Evolutionary conservation across 2,888 invertebrate species (phyloP).

Genomic region (Linnaemya tessellans): DNA sequence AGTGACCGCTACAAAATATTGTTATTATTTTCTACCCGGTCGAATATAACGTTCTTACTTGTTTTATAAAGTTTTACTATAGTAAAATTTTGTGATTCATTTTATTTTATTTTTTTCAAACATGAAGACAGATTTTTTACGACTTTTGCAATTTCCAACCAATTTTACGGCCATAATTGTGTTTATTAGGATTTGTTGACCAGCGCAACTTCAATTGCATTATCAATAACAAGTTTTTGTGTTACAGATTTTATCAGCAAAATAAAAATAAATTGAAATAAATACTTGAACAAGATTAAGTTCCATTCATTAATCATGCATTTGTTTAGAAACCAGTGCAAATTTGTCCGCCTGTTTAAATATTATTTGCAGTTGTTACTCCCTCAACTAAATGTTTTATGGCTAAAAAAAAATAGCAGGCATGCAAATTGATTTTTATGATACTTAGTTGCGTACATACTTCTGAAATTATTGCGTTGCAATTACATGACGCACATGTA

Average conservation of each 20-base stretch:
- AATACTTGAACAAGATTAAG: conserved; percentile 21
- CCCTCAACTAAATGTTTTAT: conserved; percentile 33
- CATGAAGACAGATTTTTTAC: no score
- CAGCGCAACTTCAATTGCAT: conserved; percentile 5
- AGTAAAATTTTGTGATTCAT: no score
- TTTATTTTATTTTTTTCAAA: no score
- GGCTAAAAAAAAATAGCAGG: neutral
- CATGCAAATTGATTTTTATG: conserved; percentile 18
- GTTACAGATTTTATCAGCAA: conserved; percentile 14
- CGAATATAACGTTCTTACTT: no score
- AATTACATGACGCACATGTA: conserved; percentile 37
- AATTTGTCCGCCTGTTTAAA: neutral
- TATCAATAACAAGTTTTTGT: conserved; percentile 27
- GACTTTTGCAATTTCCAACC: no score
- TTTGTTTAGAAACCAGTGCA: neutral
- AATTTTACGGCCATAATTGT: no score
- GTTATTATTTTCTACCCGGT: no score
- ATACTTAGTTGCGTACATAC: conserved; percentile 6
- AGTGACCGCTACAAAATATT: no score
- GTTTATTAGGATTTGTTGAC: no score
- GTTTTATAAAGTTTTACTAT: no score
- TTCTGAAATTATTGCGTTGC: conserved; percentile 4
- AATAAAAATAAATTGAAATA: neutral
- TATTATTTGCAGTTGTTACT: conserved; percentile 31
- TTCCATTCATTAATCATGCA: conserved; percentile 13